phyloP scores from a whole-genome alignment of 53 echinoderm and acorn worm genomes.

The Hippasteria phrygiana region DNA sequence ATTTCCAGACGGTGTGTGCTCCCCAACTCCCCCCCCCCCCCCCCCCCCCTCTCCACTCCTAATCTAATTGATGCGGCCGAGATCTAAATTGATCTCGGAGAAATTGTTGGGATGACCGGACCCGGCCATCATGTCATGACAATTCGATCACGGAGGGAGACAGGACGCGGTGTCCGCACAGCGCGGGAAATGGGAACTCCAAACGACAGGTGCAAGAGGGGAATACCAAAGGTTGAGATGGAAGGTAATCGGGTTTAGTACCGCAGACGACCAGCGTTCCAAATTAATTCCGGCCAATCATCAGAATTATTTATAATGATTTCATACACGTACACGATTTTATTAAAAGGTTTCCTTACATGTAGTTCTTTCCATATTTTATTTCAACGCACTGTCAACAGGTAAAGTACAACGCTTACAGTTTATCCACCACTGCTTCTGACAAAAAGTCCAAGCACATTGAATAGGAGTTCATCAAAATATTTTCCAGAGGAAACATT shows the following conservation, averaged over 20 bases:
- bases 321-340: too few species aligned
- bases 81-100: slow-evolving; percentile 48
- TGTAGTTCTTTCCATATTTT: too few species aligned
- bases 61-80: slow-evolving; percentile 34
- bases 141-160: slow-evolving; percentile 11
- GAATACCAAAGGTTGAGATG: slow-evolving; percentile 5
- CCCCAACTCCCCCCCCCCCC: background rate
- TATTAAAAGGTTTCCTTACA: too few species aligned
- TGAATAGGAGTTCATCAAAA: too few species aligned
- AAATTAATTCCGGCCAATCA: background rate
- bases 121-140: slow-evolving; percentile 9
- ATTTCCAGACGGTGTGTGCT: slow-evolving; percentile 9
- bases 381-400: too few species aligned
- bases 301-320: background rate
- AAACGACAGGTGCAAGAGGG: slow-evolving; percentile 17
- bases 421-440: too few species aligned
- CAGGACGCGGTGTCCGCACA: background rate
- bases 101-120: slow-evolving; percentile 4
- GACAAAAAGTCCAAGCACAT: too few species aligned
- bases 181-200: background rate
- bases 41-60: background rate
- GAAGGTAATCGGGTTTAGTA: slow-evolving; percentile 21
- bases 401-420: too few species aligned
- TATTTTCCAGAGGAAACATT: too few species aligned
- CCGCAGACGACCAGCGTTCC: background rate